Evolutionary conservation across 1,140 invertebrate species (phyloP).

Genomic region (Hestina assimilis): DNA sequence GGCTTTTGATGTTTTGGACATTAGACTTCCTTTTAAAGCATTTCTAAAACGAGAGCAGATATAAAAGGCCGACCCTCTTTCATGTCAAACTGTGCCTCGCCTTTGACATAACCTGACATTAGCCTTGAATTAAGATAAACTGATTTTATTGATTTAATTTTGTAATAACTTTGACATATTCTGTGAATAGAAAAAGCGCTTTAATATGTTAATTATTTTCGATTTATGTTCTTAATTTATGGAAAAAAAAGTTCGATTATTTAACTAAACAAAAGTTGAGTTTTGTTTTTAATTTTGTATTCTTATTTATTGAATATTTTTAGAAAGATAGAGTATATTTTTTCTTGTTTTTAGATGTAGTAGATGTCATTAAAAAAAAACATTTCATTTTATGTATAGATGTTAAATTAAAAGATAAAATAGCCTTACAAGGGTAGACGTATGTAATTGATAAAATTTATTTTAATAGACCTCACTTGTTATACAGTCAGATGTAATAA

Average conservation of each 20-base stretch:
- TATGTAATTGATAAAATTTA: constrained; percentile 5
- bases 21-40: constrained; percentile 11
- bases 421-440: background rate
- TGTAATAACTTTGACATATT: background rate
- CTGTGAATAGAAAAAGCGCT: background rate
- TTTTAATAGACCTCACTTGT: constrained; percentile 3
- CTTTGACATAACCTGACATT: constrained; percentile 26
- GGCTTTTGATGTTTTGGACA: constrained; percentile 18
- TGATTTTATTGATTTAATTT: constrained; percentile 11
- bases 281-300: too few species aligned
- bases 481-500: constrained; percentile 1
- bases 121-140: constrained; percentile 18
- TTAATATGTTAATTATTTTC: background rate
- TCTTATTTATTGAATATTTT: too few species aligned
- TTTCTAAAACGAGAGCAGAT: constrained; percentile 11
- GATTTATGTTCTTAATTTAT: background rate
- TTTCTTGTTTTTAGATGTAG: too few species aligned
- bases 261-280: background rate
- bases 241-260: background rate
- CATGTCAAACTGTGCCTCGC: constrained; percentile 10
- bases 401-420: background rate
- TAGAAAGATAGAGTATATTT: too few species aligned
- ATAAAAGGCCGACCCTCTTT: constrained; percentile 15
- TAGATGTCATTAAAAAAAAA: too few species aligned
- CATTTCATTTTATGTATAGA: background rate